Percentiles rank a stretch among this genome's conserved stretches.
These are phyloP conservation scores for Neoarius graeffei DNA, from an alignment of 2,113 vertebrate species.

Conservation along the genomic window DNA sequence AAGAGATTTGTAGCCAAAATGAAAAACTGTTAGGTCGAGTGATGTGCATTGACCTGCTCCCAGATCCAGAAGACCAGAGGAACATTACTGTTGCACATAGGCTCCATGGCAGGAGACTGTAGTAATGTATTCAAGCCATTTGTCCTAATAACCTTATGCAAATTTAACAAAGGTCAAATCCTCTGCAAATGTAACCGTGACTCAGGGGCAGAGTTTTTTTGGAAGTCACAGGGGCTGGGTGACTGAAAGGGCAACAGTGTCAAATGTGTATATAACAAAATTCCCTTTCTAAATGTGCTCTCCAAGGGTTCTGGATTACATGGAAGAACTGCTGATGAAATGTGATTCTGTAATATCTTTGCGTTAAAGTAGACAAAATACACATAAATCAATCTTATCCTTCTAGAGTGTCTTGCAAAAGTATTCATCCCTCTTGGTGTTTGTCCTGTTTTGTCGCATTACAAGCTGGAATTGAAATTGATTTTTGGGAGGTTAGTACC, in stretches of 20 bases:
- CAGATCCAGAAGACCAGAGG: constrained; percentile 29
- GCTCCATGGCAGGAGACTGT: neutral
- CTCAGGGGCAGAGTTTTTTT: constrained; percentile 4
- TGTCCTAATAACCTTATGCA: constrained; percentile 30
- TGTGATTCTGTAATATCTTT: neutral
- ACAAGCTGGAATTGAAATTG: too few species aligned
- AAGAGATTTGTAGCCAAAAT: constrained; percentile 30
- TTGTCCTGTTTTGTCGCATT: too few species aligned
- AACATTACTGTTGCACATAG: constrained; percentile 10
- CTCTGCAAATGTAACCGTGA: constrained; percentile 17
- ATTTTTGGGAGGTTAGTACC: too few species aligned
- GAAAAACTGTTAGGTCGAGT: constrained; percentile 34
- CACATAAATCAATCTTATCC: neutral
- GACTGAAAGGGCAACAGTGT: constrained; percentile 9
- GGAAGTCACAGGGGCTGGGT: neutral
- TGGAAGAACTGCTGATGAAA: neutral
- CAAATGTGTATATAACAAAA: neutral
- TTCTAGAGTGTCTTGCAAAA: neutral
- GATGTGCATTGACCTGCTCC: constrained; percentile 41
- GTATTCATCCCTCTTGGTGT: too few species aligned
- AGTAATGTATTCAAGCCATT: constrained; percentile 16
- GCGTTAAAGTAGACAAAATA: neutral
- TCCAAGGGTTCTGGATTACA: neutral
- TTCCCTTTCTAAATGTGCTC: neutral
- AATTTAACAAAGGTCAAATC: constrained; percentile 30